Percentiles rank a stretch among this genome's conserved stretches.
Evolutionary conservation across 2,113 vertebrate genomes (phyloP).

Genomic region (Pygoscelis adeliae): DNA sequence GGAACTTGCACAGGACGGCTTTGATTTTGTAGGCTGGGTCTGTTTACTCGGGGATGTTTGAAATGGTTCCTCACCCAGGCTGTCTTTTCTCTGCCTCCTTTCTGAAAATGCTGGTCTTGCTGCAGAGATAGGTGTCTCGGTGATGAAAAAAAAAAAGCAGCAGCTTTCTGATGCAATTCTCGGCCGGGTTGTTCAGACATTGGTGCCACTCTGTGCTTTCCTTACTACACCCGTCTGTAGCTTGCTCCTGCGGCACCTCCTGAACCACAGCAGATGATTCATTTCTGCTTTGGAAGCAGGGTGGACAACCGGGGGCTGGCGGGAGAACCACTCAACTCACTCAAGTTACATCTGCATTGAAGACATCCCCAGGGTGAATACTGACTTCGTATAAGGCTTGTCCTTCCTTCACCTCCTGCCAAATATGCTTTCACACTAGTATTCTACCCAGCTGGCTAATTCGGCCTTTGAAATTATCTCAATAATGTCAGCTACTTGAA

Average conservation of each 20-base stretch:
- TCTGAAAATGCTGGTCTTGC: neutral
- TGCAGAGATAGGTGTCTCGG: neutral
- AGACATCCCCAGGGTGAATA: slow-evolving; percentile 37
- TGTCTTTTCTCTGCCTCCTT: neutral
- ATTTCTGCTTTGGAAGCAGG: slow-evolving; percentile 32
- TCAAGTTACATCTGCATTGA: slow-evolving; percentile 10
- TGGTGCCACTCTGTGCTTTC: neutral
- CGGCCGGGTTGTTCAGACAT: neutral
- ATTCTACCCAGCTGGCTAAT: slow-evolving; percentile 37
- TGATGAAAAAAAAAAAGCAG: neutral
- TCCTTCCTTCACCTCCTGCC: slow-evolving; percentile 49
- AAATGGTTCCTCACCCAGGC: neutral
- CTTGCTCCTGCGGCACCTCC: slow-evolving; percentile 12
- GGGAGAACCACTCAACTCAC: neutral
- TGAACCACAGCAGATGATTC: slow-evolving; percentile 53
- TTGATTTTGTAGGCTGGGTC: neutral
- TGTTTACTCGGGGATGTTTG: neutral
- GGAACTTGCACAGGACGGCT: neutral
- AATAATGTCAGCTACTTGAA: slow-evolving; percentile 42
- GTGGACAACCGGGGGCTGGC: slow-evolving; percentile 31
- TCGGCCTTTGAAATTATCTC: slow-evolving; percentile 57
- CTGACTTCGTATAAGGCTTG: neutral
- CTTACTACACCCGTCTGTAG: neutral
- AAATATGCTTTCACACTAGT: slow-evolving; percentile 32
- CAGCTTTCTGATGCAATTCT: slow-evolving; percentile 53